Evolutionary conservation across 1,140 invertebrate species (phyloP).

Genomic region (Leptestheria dahalacensis): DNA sequence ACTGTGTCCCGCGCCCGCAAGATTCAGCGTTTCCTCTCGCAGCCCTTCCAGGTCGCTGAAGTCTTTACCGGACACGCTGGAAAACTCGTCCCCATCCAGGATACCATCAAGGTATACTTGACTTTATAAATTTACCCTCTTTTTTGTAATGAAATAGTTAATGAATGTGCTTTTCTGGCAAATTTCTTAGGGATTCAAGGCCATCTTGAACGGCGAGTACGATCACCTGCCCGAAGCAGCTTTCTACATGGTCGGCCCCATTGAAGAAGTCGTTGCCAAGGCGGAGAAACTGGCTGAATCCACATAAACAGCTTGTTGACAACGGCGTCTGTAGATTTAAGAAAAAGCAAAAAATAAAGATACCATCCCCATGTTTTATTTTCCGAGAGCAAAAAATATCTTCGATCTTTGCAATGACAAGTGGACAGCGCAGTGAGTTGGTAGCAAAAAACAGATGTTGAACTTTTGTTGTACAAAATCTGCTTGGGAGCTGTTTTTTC

Average conservation of each 20-base stretch:
- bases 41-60: conserved; percentile 95
- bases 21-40: conserved; percentile 94
- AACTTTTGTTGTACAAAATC: background rate
- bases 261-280: conserved; percentile 89
- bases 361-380: background rate
- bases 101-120: conserved; percentile 60
- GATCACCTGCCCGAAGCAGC: conserved; percentile 94
- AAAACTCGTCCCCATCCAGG: conserved; percentile 73
- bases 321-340: too few relatives aligned
- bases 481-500: background rate
- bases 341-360: background rate
- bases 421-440: background rate
- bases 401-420: too few relatives aligned
- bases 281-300: conserved; percentile 62
- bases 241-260: conserved; percentile 97
- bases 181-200: conserved; percentile 45
- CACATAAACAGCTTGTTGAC: background rate
- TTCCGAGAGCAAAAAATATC: background rate
- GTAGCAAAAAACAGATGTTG: background rate
- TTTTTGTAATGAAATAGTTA: background rate
- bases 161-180: background rate
- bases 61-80: conserved; percentile 83
- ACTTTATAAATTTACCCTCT: background rate
- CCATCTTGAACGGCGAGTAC: conserved; percentile 74
- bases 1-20: conserved; percentile 92